Conservation (phyloP, 2,113 vertebrate species). For the Protomyctophum bolini region DNA sequence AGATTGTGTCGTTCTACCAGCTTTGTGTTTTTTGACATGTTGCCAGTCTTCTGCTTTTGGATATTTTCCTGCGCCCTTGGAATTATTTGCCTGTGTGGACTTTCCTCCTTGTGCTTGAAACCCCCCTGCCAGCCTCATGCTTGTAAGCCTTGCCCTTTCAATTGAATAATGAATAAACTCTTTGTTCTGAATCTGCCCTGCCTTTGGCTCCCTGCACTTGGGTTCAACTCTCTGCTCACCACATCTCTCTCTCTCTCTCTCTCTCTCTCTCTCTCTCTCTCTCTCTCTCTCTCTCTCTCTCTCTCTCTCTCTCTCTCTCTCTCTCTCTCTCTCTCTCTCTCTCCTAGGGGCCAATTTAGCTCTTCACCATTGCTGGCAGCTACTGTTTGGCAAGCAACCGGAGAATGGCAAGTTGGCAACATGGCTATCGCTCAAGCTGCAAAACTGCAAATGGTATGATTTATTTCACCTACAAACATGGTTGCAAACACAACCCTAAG, state of each 20-base stretch:
- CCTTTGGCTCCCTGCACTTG: too few species aligned
- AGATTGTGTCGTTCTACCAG: too few species aligned
- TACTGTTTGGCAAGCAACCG: conserved; percentile 25
- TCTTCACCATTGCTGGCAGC: conserved; percentile 13
- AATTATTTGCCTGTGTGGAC: too few species aligned
- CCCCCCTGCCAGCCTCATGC: too few species aligned
- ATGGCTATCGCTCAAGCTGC: conserved; percentile 48
- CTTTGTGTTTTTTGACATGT: too few species aligned
- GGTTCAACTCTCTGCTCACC: background rate
- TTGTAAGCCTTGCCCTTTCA: too few species aligned
- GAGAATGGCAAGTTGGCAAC: conserved; percentile 18
- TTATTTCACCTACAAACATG: conserved; percentile 15
- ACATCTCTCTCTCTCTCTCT: background rate
- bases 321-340: background rate
- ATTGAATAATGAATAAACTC: too few species aligned
- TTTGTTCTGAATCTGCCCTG: too few species aligned
- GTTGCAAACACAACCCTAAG: conserved; percentile 8
- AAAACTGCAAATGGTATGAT: conserved; percentile 21
- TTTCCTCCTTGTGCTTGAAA: too few species aligned
- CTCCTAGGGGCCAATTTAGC: conserved; percentile 56
- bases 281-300: background rate
- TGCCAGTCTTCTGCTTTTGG: too few species aligned
- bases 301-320: conserved; percentile 6
- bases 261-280: background rate
- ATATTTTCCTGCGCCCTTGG: too few species aligned